These are phyloP conservation scores for Meta bourneti DNA, from an alignment of 2,888 invertebrate species.

Conservation along the genomic window DNA sequence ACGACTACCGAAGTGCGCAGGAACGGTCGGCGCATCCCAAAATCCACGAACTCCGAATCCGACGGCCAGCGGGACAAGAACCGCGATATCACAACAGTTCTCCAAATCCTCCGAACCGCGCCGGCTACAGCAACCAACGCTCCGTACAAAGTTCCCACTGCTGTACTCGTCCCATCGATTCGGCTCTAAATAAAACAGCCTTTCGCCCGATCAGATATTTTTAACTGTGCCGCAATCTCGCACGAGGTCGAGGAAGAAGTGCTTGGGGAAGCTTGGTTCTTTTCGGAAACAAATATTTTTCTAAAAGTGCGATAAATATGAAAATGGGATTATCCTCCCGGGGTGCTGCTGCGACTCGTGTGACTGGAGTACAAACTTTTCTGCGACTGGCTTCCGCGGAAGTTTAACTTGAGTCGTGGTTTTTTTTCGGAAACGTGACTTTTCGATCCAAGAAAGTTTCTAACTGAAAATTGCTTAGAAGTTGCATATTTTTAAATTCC, in stretches of 20 bases:
- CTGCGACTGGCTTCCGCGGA: not conserved
- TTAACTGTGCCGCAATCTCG: not conserved
- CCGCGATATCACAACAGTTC: slow-evolving; percentile 50
- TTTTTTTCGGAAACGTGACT: not conserved
- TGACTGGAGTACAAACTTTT: not conserved
- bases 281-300: slow-evolving; percentile 16
- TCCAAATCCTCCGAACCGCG: slow-evolving; percentile 3
- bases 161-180: slow-evolving; percentile 14
- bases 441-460: not conserved
- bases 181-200: not conserved
- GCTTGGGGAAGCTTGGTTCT: not conserved
- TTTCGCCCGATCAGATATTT: slow-evolving; percentile 4
- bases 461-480: no score
- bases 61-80: slow-evolving; percentile 1
- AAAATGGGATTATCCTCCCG: slow-evolving; percentile 62
- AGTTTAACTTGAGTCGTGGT: not conserved
- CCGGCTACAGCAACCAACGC: not conserved
- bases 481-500: no score
- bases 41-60: slow-evolving; percentile 48
- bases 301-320: slow-evolving; percentile 22
- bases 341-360: not conserved
- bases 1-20: slow-evolving; percentile 52
- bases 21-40: slow-evolving; percentile 42
- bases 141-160: slow-evolving; percentile 28
- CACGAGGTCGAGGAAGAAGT: not conserved